Base-by-base conservation (phyloP, 2,888 invertebrate genomes). In the Dynastes grantii region DNA sequence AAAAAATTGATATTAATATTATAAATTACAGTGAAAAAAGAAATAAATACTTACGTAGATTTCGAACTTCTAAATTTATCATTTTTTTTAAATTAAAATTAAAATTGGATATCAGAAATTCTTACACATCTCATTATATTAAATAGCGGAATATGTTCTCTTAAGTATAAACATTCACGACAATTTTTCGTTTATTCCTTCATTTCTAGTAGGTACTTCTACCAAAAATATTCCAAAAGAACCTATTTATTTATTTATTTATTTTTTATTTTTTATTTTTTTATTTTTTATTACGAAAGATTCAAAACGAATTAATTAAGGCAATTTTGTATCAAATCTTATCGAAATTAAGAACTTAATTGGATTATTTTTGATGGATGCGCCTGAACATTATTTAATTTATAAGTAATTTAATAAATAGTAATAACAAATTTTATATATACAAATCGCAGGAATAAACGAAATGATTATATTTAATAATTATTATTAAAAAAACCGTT, bases 31-130 rank as follows among this genome's bases (percentile, higher is more conserved):
- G 32, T 0, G 16, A 37, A 65, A 2, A 67, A 55, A 51, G 40
- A 61, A 2, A 2, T 27, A 29, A 40, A 68, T 13, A 58, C 76
- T 76, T 76, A n/a, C 58, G 58, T 61, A 61, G 49, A 68, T 77
- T 45, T 77, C 45, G 22, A 77, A 67, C 58, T 51, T 58, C 61
- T 58, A 58, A 40, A 61, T 77, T 77, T 77, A 51, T 67, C 51
- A 64, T 68, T 53, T 77, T 77, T n/a, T 77, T 67, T 61, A 9
- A 27, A 40, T 61, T 61, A 45, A 40, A 27, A 37, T 27, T 22
- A 64, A 29, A 53, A 67, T 58, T 77, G 45, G 45, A 77, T 68
- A 58, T 61, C 63, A 61, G 55, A 71, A 55, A 13, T 71, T 55
- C 37, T 65, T 65, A 65, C 37, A 40, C 37, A 45, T 16, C 32